Conservation (phyloP, 2,888 invertebrate genomes). For the Brachynemurus nebulosus region DNA sequence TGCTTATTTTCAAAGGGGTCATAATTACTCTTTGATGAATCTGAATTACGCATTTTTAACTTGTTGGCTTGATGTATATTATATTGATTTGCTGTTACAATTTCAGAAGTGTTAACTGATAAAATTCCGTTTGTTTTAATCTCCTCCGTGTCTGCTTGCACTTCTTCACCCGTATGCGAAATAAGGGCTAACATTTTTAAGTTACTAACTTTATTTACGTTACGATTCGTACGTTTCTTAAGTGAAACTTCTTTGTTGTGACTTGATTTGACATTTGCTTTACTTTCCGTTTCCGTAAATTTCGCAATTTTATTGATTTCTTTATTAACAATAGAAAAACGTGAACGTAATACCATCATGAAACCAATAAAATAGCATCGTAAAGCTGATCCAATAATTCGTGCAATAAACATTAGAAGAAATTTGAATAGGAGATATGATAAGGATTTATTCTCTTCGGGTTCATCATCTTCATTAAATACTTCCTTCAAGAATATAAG, state of each 20-base stretch:
- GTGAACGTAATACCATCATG: neutral
- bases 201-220: neutral
- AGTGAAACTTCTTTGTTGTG: neutral
- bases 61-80: too few relatives aligned
- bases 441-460: too few relatives aligned
- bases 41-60: too few relatives aligned
- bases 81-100: too few relatives aligned
- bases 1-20: neutral
- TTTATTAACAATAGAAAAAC: neutral
- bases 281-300: neutral
- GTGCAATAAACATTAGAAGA: too few relatives aligned
- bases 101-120: too few relatives aligned
- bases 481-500: too few relatives aligned
- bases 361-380: neutral
- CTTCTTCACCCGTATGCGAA: neutral
- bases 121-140: too few relatives aligned
- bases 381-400: neutral
- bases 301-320: neutral
- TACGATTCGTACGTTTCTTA: neutral
- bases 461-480: too few relatives aligned
- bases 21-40: neutral
- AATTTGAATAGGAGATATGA: too few relatives aligned
- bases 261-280: neutral
- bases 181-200: neutral
- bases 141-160: too few relatives aligned